phyloP scores from a whole-genome alignment of 1,140 invertebrate genomes.

The Plutomurus gul region DNA sequence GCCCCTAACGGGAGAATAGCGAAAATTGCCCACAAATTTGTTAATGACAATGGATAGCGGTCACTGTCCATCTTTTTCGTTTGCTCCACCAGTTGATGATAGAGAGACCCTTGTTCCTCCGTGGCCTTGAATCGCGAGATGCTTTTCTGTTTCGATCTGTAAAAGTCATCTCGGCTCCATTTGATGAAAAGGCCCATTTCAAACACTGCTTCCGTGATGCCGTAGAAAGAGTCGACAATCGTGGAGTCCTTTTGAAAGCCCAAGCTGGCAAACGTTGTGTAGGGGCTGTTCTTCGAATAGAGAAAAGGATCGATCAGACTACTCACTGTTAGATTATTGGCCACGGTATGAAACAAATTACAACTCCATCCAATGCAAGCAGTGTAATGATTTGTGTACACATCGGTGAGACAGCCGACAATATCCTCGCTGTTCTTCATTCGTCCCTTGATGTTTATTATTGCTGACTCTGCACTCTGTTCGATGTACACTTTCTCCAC shows the following conservation, averaged over 20 bases:
- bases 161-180: background rate
- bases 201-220: background rate
- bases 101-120: background rate
- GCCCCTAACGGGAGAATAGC: background rate
- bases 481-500: background rate
- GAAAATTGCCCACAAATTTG: background rate
- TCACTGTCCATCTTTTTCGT: background rate
- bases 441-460: background rate
- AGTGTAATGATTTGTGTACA: background rate
- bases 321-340: background rate
- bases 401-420: background rate
- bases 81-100: background rate
- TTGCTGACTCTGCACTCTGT: background rate
- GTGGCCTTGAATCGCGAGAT: background rate
- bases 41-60: background rate
- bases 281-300: background rate
- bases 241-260: conserved; percentile 1
- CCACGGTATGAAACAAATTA: background rate
- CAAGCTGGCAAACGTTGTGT: background rate
- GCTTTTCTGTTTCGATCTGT: background rate
- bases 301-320: background rate
- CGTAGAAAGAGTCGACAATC: background rate
- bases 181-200: background rate
- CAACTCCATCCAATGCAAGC: background rate
- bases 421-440: background rate